Evolutionary conservation across 2,113 vertebrate species (phyloP).

Genomic region (Phocoena phocoena): DNA sequence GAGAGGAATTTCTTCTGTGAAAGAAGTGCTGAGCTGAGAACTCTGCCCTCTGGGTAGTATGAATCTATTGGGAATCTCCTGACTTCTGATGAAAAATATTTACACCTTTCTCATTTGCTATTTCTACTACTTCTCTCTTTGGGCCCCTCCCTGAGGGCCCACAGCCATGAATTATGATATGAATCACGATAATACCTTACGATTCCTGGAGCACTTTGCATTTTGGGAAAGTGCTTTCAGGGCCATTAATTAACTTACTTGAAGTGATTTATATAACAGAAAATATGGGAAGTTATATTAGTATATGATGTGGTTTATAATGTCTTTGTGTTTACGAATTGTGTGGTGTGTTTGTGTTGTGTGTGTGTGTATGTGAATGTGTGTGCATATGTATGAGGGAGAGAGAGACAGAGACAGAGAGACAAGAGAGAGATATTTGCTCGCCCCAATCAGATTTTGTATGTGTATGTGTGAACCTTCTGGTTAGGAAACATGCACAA

Average conservation of each 20-base stretch:
- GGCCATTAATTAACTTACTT: background rate
- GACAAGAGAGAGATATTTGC: background rate
- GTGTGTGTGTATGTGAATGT: background rate
- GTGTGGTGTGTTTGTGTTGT: too few relatives aligned
- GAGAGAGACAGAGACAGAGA: background rate
- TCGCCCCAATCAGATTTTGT: background rate
- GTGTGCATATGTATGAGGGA: background rate
- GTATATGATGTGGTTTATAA: background rate
- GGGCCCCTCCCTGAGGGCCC: background rate
- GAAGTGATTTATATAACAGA: slow-evolving; percentile 28
- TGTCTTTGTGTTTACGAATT: background rate
- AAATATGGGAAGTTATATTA: background rate
- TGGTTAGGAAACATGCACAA: background rate
- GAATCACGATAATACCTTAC: background rate
- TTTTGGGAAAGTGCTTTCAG: slow-evolving; percentile 25
- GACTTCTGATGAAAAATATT: slow-evolving; percentile 38
- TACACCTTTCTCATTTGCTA: background rate
- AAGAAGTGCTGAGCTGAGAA: background rate
- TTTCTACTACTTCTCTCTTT: background rate
- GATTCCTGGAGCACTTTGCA: slow-evolving; percentile 21
- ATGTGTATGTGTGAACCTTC: background rate
- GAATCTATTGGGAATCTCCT: background rate
- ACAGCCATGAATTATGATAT: background rate
- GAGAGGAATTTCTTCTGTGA: background rate
- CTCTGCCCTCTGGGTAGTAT: background rate